Percentiles rank a stretch among this genome's conserved stretches.
Conservation (phyloP, 2,888 invertebrate species). For the Proisotoma minuta region DNA sequence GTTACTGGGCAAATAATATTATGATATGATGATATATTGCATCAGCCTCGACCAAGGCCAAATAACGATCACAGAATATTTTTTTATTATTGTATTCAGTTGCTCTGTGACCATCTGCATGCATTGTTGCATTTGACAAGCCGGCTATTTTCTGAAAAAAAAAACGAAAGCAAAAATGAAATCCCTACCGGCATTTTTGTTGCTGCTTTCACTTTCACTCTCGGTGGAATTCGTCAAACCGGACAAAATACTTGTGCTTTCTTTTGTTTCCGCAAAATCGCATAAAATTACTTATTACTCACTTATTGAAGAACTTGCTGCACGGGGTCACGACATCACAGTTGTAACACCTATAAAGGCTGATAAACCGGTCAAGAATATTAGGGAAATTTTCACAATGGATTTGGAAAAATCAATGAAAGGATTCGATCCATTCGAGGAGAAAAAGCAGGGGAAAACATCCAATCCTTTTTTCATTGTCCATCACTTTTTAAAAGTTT, state of each 20-base stretch:
- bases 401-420: slow-evolving; percentile 11
- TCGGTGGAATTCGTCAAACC: background rate
- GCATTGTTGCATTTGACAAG: too few relatives aligned
- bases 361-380: slow-evolving; percentile 51
- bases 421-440: slow-evolving; percentile 22
- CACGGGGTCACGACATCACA: slow-evolving; percentile 57
- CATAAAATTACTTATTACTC: slow-evolving; percentile 54
- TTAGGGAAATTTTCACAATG: slow-evolving; percentile 39
- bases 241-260: slow-evolving; percentile 52
- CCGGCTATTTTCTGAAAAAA: background rate
- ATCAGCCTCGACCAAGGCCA: too few relatives aligned
- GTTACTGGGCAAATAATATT: too few relatives aligned
- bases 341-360: slow-evolving; percentile 54
- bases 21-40: too few relatives aligned
- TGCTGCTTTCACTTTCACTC: background rate
- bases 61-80: too few relatives aligned
- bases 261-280: slow-evolving; percentile 56
- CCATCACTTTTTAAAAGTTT: background rate
- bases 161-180: background rate
- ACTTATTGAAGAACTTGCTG: slow-evolving; percentile 55
- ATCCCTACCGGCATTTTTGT: background rate
- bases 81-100: too few relatives aligned
- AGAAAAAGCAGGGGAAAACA: slow-evolving; percentile 14
- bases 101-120: too few relatives aligned
- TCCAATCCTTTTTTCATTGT: background rate